These are phyloP conservation scores for Bimastos eiseni DNA, from an alignment of 2,888 invertebrate species.

Conservation along the genomic window DNA sequence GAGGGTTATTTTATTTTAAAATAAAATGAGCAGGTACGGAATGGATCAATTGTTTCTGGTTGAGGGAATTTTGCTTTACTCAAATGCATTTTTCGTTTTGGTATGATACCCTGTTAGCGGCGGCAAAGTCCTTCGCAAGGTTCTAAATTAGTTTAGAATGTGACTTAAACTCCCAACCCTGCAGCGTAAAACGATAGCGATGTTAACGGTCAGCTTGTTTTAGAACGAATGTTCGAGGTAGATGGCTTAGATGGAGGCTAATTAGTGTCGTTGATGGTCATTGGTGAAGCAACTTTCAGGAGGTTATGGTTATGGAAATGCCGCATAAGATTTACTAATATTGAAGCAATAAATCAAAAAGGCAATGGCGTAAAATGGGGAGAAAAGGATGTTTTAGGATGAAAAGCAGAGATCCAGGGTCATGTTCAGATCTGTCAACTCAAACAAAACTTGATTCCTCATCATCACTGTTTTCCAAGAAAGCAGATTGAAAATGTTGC, in stretches of 20 bases:
- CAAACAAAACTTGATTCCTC: no score
- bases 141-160: background rate
- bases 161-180: background rate
- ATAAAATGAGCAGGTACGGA: background rate
- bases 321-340: background rate
- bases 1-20: background rate
- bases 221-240: background rate
- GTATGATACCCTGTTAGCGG: background rate
- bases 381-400: background rate
- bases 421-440: no score
- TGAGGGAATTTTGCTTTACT: background rate
- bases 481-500: no score
- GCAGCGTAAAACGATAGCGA: background rate
- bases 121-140: background rate
- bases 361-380: background rate
- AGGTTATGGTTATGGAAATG: background rate
- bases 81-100: background rate
- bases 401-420: background rate
- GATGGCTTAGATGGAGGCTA: background rate
- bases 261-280: no score
- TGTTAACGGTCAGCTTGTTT: background rate
- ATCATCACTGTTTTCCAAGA: no score
- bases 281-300: no score
- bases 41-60: background rate
- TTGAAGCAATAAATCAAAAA: background rate